Conservation (phyloP, 2,888 invertebrate species). For the Melitaea athalia region DNA sequence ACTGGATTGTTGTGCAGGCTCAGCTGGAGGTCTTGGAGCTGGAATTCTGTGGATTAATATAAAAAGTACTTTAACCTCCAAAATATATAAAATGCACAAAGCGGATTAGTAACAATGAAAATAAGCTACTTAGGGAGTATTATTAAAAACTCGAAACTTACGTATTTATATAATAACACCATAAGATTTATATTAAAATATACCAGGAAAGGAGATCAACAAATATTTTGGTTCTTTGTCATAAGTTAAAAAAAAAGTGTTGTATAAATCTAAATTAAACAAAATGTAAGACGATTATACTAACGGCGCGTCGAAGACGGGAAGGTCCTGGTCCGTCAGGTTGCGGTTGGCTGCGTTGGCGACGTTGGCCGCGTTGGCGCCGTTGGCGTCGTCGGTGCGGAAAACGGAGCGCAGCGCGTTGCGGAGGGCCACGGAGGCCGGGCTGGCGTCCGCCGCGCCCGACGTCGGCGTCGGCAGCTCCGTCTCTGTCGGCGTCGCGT, state of each 20-base stretch:
- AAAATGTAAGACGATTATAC: slow-evolving; percentile 41
- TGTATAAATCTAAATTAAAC: too few relatives aligned
- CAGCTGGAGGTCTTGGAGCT: slow-evolving; percentile 65
- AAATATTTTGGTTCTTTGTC: too few relatives aligned
- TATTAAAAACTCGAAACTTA: too few relatives aligned
- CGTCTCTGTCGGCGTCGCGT: slow-evolving; percentile 68
- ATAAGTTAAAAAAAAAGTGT: too few relatives aligned
- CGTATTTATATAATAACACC: too few relatives aligned
- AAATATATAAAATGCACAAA: background rate
- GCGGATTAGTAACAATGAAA: too few relatives aligned
- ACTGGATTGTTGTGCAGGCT: slow-evolving; percentile 64
- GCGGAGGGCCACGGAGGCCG: slow-evolving; percentile 65
- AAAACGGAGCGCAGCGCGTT: slow-evolving; percentile 74
- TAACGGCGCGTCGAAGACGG: slow-evolving; percentile 65
- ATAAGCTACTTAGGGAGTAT: too few relatives aligned
- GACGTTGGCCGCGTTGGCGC: slow-evolving; percentile 52
- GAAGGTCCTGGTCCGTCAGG: slow-evolving; percentile 58
- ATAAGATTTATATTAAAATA: too few relatives aligned
- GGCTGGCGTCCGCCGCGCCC: slow-evolving; percentile 62
- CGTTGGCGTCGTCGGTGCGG: slow-evolving; percentile 57
- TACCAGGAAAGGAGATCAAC: too few relatives aligned
- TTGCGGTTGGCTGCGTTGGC: slow-evolving; percentile 51
- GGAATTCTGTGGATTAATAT: slow-evolving; percentile 51
- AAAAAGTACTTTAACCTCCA: background rate
- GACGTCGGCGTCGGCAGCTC: slow-evolving; percentile 75